Percentiles rank a stretch among this genome's conserved stretches.
Evolutionary conservation across 2,888 invertebrate genomes (phyloP).

Genomic region (Chrysina gloriosa): DNA sequence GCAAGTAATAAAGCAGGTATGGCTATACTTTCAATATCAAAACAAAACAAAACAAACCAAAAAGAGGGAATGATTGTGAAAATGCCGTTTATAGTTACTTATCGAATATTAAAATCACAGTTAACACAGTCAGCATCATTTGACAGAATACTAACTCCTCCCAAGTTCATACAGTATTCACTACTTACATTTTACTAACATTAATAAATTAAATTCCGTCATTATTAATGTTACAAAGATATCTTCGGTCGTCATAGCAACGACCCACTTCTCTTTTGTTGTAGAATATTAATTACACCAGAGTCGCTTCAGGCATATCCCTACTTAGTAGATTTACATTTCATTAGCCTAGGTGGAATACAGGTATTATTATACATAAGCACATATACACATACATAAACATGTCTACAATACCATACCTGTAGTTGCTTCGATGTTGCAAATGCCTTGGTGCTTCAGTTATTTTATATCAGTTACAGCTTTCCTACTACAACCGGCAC

Average conservation of each 20-base stretch:
- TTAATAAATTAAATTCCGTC: slow-evolving; percentile 15
- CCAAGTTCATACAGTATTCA: background rate
- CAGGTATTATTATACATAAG: slow-evolving; percentile 12
- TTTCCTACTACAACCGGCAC: background rate
- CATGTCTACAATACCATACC: background rate
- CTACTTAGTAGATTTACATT: slow-evolving; percentile 21
- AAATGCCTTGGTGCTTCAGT: background rate
- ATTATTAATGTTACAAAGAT: slow-evolving; percentile 20
- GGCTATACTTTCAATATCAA: no score
- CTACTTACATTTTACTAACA: background rate
- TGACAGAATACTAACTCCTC: background rate
- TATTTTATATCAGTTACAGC: slow-evolving; percentile 7
- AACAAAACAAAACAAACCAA: no score
- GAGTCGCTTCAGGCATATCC: slow-evolving; percentile 1
- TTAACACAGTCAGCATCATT: background rate
- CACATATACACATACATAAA: background rate
- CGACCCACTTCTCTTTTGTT: slow-evolving; percentile 21
- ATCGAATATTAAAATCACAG: background rate
- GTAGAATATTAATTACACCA: slow-evolving; percentile 21
- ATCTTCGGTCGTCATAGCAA: slow-evolving; percentile 15
- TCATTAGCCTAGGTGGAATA: slow-evolving; percentile 16
- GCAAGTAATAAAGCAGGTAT: no score
- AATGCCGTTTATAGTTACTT: background rate
- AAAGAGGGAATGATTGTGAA: background rate
- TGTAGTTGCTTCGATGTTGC: background rate